A percentile compares a stretch with the other conserved stretches of the same genome.
Evolutionary conservation across 1,140 invertebrate genomes (phyloP).

Genomic region (Pseudomyrmex cubaensis): DNA sequence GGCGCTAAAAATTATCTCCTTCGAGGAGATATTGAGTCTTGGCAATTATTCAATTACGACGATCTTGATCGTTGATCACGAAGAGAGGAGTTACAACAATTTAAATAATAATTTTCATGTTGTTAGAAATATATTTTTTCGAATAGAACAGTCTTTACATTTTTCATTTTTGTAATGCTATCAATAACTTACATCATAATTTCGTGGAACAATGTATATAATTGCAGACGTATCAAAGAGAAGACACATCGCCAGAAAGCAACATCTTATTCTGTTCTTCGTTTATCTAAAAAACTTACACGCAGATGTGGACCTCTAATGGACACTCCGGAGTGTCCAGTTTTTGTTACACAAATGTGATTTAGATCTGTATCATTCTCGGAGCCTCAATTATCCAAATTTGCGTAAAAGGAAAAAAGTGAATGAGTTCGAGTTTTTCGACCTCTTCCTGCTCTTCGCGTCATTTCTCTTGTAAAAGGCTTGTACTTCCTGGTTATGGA

Average conservation of each 20-base stretch:
- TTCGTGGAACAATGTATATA: not conserved
- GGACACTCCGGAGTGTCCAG: not conserved
- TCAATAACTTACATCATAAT: not conserved
- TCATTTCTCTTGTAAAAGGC: not conserved
- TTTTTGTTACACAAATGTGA: not conserved
- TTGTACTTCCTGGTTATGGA: slow-evolving; percentile 28
- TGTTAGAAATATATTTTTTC: slow-evolving; percentile 8
- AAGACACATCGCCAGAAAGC: not conserved
- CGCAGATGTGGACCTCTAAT: not conserved
- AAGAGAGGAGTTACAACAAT: not conserved
- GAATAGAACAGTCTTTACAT: not conserved
- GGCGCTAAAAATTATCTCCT: slow-evolving; percentile 9
- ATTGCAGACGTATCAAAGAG: not conserved
- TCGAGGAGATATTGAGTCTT: slow-evolving; percentile 4
- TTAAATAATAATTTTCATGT: slow-evolving; percentile 17
- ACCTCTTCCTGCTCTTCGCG: not conserved
- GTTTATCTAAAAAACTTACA: not conserved
- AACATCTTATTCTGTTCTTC: not conserved
- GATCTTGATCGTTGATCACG: slow-evolving; percentile 15
- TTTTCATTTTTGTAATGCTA: slow-evolving; percentile 24
- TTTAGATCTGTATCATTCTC: slow-evolving; percentile 6
- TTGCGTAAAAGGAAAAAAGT: slow-evolving; percentile 3
- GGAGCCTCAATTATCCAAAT: not conserved
- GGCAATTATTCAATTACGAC: slow-evolving; percentile 47
- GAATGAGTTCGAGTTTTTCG: slow-evolving; percentile 30